These are phyloP conservation scores for Epicampocera succincta DNA, from an alignment of 2,888 invertebrate genomes.

Conservation along the genomic window DNA sequence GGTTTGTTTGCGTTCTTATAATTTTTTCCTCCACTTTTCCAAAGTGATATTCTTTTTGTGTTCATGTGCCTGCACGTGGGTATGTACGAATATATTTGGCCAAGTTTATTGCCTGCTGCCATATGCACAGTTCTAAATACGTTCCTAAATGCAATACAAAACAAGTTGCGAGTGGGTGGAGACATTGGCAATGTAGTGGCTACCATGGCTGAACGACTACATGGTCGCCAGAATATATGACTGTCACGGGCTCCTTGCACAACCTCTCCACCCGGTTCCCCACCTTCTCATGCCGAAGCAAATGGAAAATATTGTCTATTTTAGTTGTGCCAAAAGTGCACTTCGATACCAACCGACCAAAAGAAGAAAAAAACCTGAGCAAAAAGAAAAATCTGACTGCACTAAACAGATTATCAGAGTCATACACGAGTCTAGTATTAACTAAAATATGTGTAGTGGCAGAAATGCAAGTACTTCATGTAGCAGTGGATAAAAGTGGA, in stretches of 20 bases:
- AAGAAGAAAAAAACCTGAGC: constrained; percentile 19
- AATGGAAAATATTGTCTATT: background rate
- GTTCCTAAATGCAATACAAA: constrained; percentile 46
- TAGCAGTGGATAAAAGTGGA: constrained; percentile 52
- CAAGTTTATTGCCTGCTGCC: constrained; percentile 65
- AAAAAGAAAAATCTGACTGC: constrained; percentile 50
- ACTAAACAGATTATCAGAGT: constrained; percentile 64
- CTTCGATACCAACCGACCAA: background rate
- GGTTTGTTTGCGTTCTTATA: background rate
- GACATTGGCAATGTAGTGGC: constrained; percentile 67
- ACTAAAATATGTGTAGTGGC: constrained; percentile 50
- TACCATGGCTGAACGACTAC: constrained; percentile 53
- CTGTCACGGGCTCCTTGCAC: background rate
- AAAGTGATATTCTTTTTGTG: constrained; percentile 16
- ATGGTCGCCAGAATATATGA: constrained; percentile 11
- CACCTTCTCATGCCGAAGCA: background rate
- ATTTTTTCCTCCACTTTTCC: background rate
- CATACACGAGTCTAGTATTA: constrained; percentile 52
- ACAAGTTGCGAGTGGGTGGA: constrained; percentile 53
- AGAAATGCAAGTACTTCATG: constrained; percentile 39
- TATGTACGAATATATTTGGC: constrained; percentile 35
- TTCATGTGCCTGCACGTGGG: background rate
- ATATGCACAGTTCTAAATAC: constrained; percentile 59
- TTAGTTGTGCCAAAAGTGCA: constrained; percentile 41
- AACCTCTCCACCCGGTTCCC: background rate